These are phyloP conservation scores for Agonopterix heracliana DNA, from an alignment of 2,888 invertebrate species.

Conservation along the genomic window DNA sequence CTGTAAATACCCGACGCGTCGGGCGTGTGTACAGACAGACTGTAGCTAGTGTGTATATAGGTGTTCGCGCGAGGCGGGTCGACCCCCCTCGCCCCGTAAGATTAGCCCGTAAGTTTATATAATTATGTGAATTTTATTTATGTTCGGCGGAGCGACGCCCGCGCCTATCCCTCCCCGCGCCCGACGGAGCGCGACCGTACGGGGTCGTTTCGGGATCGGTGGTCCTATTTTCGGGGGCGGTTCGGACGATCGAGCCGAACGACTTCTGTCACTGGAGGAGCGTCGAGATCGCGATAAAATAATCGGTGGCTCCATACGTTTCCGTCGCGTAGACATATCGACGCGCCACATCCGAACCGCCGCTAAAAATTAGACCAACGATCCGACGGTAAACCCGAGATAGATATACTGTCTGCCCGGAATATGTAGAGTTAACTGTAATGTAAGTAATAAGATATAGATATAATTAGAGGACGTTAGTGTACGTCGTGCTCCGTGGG, in stretches of 20 bases:
- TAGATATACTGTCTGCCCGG: too few species aligned
- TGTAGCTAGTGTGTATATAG: conserved; percentile 36
- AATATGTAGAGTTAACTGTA: too few species aligned
- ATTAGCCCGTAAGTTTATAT: conserved; percentile 42
- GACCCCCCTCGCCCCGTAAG: conserved; percentile 23
- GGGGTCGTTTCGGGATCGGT: too few species aligned
- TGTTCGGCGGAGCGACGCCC: conserved; percentile 20
- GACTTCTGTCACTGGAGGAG: too few species aligned
- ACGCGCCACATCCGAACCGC: background rate
- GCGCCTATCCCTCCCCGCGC: background rate
- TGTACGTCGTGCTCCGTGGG: conserved; percentile 6
- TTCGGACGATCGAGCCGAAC: too few species aligned
- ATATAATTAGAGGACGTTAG: background rate
- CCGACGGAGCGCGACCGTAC: too few species aligned
- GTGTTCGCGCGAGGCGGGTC: conserved; percentile 31
- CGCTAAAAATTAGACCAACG: too few species aligned
- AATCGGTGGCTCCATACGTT: too few species aligned
- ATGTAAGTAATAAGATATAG: too few species aligned
- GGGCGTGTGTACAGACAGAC: conserved; percentile 35
- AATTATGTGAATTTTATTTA: conserved; percentile 56
- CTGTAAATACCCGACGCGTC: conserved; percentile 15
- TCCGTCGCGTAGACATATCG: background rate
- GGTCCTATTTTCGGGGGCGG: too few species aligned
- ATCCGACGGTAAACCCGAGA: too few species aligned
- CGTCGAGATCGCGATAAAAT: too few species aligned